Evolutionary conservation across 2,888 invertebrate genomes (phyloP).

Genomic region (Plagodis pulveraria): DNA sequence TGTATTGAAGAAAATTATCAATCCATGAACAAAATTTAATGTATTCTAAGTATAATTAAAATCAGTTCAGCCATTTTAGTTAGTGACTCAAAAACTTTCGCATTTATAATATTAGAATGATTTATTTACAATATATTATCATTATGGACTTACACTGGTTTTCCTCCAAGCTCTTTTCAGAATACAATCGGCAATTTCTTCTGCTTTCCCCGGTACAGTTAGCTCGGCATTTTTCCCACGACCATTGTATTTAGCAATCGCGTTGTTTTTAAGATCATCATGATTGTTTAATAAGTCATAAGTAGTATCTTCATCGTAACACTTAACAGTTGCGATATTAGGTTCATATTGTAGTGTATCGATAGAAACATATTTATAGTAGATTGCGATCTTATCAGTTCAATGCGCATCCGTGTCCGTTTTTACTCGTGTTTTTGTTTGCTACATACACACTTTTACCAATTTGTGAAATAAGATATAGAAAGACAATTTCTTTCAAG

Average conservation of each 20-base stretch:
- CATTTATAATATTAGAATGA: too few relatives aligned
- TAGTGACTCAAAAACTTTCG: too few relatives aligned
- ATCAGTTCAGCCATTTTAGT: too few relatives aligned
- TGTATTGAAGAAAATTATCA: too few relatives aligned
- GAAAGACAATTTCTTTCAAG: not conserved
- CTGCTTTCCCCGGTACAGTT: slow-evolving; percentile 66
- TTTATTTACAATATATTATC: not conserved
- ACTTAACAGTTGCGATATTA: slow-evolving; percentile 9
- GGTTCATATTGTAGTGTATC: slow-evolving; percentile 2
- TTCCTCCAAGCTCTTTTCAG: slow-evolving; percentile 35
- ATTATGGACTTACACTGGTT: not conserved
- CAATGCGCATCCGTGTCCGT: slow-evolving; percentile 5
- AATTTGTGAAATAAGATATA: not conserved
- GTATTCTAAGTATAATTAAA: too few relatives aligned
- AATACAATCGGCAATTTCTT: slow-evolving; percentile 60
- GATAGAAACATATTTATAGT: not conserved
- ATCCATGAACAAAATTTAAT: too few relatives aligned
- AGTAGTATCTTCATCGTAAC: slow-evolving; percentile 4
- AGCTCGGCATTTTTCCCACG: slow-evolving; percentile 70
- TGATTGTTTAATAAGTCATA: slow-evolving; percentile 13
- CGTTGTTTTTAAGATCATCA: slow-evolving; percentile 22
- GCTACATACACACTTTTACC: slow-evolving; percentile 9
- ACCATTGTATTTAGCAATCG: slow-evolving; percentile 59
- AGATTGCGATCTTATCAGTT: not conserved
- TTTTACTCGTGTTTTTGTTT: slow-evolving; percentile 1